Evolutionary conservation across 2,888 invertebrate species (phyloP).

Genomic region (Crepidodera aurea): DNA sequence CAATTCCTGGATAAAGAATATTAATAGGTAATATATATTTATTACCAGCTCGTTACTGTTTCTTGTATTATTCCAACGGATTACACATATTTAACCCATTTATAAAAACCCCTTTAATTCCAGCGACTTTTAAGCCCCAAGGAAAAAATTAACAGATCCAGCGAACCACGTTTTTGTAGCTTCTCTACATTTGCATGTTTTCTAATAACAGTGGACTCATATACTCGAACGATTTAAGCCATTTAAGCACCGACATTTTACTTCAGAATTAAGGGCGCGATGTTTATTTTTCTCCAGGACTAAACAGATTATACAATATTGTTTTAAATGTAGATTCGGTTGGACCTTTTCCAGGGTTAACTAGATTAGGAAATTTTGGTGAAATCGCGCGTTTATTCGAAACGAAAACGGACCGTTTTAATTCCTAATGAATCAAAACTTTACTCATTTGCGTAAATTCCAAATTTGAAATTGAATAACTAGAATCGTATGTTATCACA

Average conservation of each 20-base stretch:
- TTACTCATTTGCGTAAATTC: constrained; percentile 18
- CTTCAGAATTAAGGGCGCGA: constrained; percentile 39
- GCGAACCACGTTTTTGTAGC: constrained; percentile 31
- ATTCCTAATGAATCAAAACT: constrained; percentile 25
- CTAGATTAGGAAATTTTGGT: constrained; percentile 34
- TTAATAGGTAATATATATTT: too few species aligned
- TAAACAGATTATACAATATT: constrained; percentile 45
- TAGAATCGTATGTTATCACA: background rate
- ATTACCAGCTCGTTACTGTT: too few species aligned
- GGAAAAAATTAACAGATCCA: constrained; percentile 31
- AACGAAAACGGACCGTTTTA: constrained; percentile 9
- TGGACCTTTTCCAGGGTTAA: constrained; percentile 30
- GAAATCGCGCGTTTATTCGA: constrained; percentile 4
- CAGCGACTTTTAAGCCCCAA: background rate
- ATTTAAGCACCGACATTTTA: constrained; percentile 33
- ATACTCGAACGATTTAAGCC: constrained; percentile 30
- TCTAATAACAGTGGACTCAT: constrained; percentile 38
- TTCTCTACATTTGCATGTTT: constrained; percentile 41
- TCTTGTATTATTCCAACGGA: too few species aligned
- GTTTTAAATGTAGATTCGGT: constrained; percentile 40
- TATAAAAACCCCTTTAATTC: constrained; percentile 2
- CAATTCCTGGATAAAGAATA: too few species aligned
- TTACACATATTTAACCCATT: background rate
- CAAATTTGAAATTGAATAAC: constrained; percentile 5
- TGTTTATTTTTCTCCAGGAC: constrained; percentile 46